Evolutionary conservation across 1,140 invertebrate species (phyloP), one percentile per base, ranked within the genome.

Genomic region (Drosophila teissieri): DNA sequence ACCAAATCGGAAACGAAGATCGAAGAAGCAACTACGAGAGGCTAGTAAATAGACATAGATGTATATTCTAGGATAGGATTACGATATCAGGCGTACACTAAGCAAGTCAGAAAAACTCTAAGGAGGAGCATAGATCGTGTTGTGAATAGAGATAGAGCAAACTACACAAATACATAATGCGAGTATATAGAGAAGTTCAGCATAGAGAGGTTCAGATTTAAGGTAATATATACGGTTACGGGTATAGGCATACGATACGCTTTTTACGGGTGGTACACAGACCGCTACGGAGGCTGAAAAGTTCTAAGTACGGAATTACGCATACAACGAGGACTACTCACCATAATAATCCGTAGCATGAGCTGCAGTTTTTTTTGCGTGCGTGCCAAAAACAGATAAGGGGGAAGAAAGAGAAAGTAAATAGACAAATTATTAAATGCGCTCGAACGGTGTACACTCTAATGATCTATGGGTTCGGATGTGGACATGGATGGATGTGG

Each of bases 331-430:
- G 48, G 73, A 83, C 84, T 90, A 98, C 98, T 99, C 97, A 99
- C 98, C 97, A 97, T 98, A 98, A 95, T 98, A 98, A 95, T 98
- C 97, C 95, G 98, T 97, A 92, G 97, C 96, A 95, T 98, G 97
- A 94, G 97, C 97, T 98, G 90, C 70, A 89, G 72, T 86, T 75
- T 89, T 83, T 88, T 88, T 88, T 88, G 75, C 75, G 83, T 89
- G 83, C 83, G 84, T 83, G 81, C 84, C 83, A 88, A 92, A 78
- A 83, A 89, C 84, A 89, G 80, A 80, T 84, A 89, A 73, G 77
- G 75, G 80, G 63, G 63, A 65, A 54, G 52, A 72, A 65, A 84
- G 67, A 80, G 77, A 74, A 78, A 92, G 76, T 80, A 90, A 88
- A 88, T 84, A 89, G 84, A 88, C 83, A 86, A 86, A 83, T 89